Base-by-base conservation (phyloP, 2,113 vertebrate species). In the Willisornis vidua region DNA sequence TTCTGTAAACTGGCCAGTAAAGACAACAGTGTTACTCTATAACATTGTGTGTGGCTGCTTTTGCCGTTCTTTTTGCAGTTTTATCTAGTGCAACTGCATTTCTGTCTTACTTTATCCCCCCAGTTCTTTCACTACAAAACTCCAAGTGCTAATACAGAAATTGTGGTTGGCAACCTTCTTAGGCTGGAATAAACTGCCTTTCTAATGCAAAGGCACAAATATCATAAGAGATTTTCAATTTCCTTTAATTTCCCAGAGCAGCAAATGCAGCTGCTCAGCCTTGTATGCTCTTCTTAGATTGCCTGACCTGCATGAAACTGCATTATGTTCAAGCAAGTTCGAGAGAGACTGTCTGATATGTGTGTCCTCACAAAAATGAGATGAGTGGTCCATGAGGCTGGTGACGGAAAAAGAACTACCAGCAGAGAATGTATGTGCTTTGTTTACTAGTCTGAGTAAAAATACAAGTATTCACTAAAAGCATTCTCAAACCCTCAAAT, bases 161-260 rank as follows among this genome's bases (percentile, higher is more conserved):
- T 65, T 85, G 54, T 26, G 12, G 20, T 31, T 58, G 29, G 37
- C 51, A 91, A 89, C 73, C 33, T 66, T 85, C 41, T 82, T 58
- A 89, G n/a, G 23, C 54, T 93, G 46, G 48, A 94, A 91, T 71
- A 81, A 88, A 71, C 72, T 74, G 26, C 19, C 49, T 83, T 74
- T 83, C 61, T 75, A 68, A 89, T 52, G 43, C 83, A 91, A 87
- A 95, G 55, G 39, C 31, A 87, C 49, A 70, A 81, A 62, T n/a
- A 58, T 41, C 2, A 7, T 65, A 54, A 43, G 74, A 58, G 79
- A 85, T 54, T 65, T 93, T 90, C 51, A 43, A 82, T 83, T 89
- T 41, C 43, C 35, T 89, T 92, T 72, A 63, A 71, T 77, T 77
- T 90, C 65, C n/a, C 51, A 62, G 78, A 95, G 93, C 49, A 88